A percentile compares a stretch with the other conserved stretches of the same genome.
phyloP scores from a whole-genome alignment of 1,140 invertebrate genomes.

The Drosophila kikkawai region DNA sequence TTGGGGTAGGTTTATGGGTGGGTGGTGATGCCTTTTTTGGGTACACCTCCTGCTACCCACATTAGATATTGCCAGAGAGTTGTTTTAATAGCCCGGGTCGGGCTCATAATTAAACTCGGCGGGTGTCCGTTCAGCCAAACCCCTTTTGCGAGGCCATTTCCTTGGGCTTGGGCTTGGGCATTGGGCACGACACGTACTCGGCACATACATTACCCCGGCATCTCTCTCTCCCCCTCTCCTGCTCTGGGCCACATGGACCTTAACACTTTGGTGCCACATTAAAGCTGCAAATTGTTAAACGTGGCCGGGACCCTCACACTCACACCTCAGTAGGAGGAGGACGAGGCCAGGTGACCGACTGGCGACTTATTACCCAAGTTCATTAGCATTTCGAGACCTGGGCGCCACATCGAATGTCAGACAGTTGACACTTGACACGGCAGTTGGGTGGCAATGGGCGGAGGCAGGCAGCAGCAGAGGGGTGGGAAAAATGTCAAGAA shows the following conservation, averaged over 20 bases:
- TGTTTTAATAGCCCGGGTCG: constrained; percentile 77
- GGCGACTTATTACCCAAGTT: constrained; percentile 71
- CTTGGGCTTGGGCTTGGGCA: constrained; percentile 10
- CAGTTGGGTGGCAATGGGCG: not conserved
- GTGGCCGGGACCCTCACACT: constrained; percentile 39
- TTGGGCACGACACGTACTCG: constrained; percentile 64
- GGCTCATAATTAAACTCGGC: constrained; percentile 71
- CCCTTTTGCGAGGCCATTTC: constrained; percentile 18
- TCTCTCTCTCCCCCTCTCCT: constrained; percentile 45
- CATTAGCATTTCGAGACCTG: constrained; percentile 71
- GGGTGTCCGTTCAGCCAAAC: not conserved
- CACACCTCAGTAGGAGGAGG: constrained; percentile 5
- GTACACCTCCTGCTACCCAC: constrained; percentile 17
- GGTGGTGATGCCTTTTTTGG: not conserved
- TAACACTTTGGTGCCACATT: constrained; percentile 81
- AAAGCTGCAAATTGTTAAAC: constrained; percentile 80
- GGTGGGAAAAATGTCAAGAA: not conserved
- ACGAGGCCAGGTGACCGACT: not conserved
- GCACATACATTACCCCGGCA: constrained; percentile 70
- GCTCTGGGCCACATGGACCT: constrained; percentile 68
- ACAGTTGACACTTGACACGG: constrained; percentile 65
- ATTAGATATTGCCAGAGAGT: constrained; percentile 69
- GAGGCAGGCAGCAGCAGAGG: too few relatives aligned
- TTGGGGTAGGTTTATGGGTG: constrained; percentile 16
- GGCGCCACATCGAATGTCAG: constrained; percentile 44